Conservation (phyloP, 23 tunicate genomes). For the Halocynthia roretzi region DNA sequence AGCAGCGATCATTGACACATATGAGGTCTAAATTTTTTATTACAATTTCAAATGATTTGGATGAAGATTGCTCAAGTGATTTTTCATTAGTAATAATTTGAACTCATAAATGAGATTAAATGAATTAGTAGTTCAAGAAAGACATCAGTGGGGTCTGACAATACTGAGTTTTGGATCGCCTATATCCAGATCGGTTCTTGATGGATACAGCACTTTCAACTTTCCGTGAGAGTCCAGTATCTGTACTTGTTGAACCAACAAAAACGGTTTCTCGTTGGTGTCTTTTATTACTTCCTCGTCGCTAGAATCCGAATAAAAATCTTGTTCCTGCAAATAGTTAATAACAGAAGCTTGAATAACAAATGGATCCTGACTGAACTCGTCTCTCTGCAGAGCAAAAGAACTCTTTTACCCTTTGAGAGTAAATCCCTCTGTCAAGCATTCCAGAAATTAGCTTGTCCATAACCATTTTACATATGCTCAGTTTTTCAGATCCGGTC, state of each 20-base stretch:
- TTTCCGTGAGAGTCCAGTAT: slow-evolving; percentile 49
- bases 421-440: slow-evolving; percentile 58
- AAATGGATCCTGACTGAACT: too few species aligned
- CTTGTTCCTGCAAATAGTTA: slow-evolving; percentile 17
- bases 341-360: too few species aligned
- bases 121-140: too few species aligned
- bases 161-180: slow-evolving; percentile 6
- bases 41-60: too few species aligned
- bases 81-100: too few species aligned
- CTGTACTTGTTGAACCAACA: slow-evolving; percentile 74
- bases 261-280: background rate
- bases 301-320: slow-evolving; percentile 83
- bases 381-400: too few species aligned
- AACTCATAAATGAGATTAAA: too few species aligned
- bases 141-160: too few species aligned
- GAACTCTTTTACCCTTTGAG: background rate
- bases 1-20: too few species aligned
- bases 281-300: slow-evolving; percentile 32
- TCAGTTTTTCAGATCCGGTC: slow-evolving; percentile 67
- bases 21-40: too few species aligned
- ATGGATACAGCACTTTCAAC: slow-evolving; percentile 71
- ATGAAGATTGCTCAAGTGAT: too few species aligned
- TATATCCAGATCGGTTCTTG: slow-evolving; percentile 55
- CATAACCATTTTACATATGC: slow-evolving; percentile 59
- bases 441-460: slow-evolving; percentile 52